A percentile compares a stretch with the other conserved stretches of the same genome.
phyloP scores from a whole-genome alignment of 2,888 invertebrate genomes.

The Sclerodermus sp. region DNA sequence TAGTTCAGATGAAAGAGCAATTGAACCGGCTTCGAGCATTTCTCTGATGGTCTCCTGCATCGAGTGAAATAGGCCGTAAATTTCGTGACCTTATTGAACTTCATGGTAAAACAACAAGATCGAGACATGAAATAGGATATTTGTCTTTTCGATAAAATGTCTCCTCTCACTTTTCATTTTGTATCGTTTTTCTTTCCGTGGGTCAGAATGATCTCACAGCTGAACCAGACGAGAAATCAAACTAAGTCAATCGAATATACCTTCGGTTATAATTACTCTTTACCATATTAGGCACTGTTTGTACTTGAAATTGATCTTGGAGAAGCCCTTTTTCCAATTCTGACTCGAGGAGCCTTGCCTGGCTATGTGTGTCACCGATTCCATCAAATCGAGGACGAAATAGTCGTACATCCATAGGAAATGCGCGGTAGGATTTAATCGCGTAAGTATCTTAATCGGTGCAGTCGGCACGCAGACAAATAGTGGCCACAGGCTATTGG shows the following conservation, averaged over 20 bases:
- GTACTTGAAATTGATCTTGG: too few species aligned
- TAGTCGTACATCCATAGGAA: not conserved
- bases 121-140: constrained; percentile 12
- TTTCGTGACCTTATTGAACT: constrained; percentile 31
- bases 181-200: not conserved
- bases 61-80: constrained; percentile 35
- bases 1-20: constrained; percentile 28
- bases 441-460: constrained; percentile 42
- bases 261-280: not conserved
- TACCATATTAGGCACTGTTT: not conserved
- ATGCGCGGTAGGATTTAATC: constrained; percentile 29
- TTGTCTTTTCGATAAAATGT: not conserved
- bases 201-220: not conserved
- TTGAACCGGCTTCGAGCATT: constrained; percentile 20
- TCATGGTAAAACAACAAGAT: constrained; percentile 16
- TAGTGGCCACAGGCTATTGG: constrained; percentile 43
- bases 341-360: too few species aligned
- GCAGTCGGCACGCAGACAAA: constrained; percentile 44
- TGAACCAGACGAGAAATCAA: not conserved
- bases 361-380: too few species aligned
- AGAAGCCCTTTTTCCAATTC: too few species aligned
- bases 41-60: constrained; percentile 11
- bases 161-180: not conserved
- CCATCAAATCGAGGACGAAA: too few species aligned
- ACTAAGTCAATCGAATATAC: too few species aligned